Percentiles rank a stretch among this genome's conserved stretches.
Conservation (phyloP, 2,113 vertebrate species). For the Candoia aspera region DNA sequence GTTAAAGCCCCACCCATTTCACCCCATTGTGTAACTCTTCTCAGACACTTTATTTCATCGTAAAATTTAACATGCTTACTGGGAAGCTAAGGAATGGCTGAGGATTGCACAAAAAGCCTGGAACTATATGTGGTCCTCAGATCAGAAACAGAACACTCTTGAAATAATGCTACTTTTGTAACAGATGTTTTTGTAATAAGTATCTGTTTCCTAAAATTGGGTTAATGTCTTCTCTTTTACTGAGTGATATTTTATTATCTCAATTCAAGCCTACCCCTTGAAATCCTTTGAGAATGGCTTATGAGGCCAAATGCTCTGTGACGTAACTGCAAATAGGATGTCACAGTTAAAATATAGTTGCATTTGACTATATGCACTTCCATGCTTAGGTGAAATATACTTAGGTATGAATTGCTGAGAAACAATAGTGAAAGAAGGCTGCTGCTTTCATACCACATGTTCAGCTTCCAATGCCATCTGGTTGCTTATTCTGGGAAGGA, state of each 20-base stretch:
- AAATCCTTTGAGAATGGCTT: conserved; percentile 32
- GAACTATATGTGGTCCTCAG: no score
- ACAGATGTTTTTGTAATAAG: not conserved
- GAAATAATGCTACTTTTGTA: not conserved
- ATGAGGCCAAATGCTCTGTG: conserved; percentile 34
- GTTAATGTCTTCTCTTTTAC: not conserved
- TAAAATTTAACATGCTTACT: not conserved
- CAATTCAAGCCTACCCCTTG: conserved; percentile 31
- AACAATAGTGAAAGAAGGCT: not conserved
- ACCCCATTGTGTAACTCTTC: not conserved
- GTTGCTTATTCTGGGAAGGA: not conserved
- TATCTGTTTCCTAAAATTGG: not conserved
- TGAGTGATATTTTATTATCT: conserved; percentile 23
- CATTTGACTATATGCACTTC: not conserved
- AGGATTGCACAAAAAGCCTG: no score
- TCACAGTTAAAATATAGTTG: conserved; percentile 2
- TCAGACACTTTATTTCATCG: not conserved
- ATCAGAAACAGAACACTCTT: no score
- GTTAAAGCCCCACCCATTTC: not conserved
- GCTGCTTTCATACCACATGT: not conserved
- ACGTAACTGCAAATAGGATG: conserved; percentile 21
- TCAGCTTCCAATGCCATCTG: not conserved
- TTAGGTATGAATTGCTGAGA: not conserved
- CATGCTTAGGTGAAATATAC: not conserved
- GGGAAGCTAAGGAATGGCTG: not conserved